phyloP scores from a whole-genome alignment of 1,140 invertebrate genomes.

The Chlorops oryzae region DNA sequence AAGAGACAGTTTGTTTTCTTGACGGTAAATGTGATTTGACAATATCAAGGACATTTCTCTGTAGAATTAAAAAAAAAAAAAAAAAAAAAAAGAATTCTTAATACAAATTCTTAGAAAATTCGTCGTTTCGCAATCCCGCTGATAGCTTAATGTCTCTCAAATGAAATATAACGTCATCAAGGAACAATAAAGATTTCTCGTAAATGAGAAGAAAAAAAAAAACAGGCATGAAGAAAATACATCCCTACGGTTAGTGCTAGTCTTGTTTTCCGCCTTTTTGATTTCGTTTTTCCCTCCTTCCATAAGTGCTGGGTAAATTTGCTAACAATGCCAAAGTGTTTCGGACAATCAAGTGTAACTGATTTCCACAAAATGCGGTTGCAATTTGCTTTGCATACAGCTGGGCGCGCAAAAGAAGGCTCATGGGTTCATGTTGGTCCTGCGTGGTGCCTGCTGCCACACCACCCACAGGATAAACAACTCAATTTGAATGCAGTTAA shows the following conservation, averaged over 20 bases:
- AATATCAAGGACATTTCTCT: neutral
- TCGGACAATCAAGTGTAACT: too few species aligned
- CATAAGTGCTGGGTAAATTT: too few species aligned
- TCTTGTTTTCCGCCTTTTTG: too few species aligned
- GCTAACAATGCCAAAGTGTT: too few species aligned
- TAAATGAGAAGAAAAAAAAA: neutral
- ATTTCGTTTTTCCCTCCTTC: too few species aligned
- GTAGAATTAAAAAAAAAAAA: too few species aligned
- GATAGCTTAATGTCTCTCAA: conserved; percentile 4
- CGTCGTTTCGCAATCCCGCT: too few species aligned
- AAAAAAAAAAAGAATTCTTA: too few species aligned
- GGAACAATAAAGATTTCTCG: neutral
- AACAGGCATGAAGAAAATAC: conserved; percentile 3
- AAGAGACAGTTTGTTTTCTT: conserved; percentile 9
- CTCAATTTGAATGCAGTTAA: conserved; percentile 48
- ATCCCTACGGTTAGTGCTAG: too few species aligned
- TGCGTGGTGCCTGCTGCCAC: conserved; percentile 6
- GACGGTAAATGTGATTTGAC: conserved; percentile 7
- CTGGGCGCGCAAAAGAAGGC: neutral
- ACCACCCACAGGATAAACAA: conserved; percentile 44
- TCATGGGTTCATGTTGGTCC: conserved; percentile 21
- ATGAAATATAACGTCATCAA: neutral
- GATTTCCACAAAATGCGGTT: neutral
- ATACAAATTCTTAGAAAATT: too few species aligned
- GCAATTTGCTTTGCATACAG: conserved; percentile 1